Percentiles rank a stretch among this genome's conserved stretches.
These are phyloP conservation scores for Lepisosteus osseus DNA, from an alignment of 2,113 vertebrate species.

Conservation along the genomic window DNA sequence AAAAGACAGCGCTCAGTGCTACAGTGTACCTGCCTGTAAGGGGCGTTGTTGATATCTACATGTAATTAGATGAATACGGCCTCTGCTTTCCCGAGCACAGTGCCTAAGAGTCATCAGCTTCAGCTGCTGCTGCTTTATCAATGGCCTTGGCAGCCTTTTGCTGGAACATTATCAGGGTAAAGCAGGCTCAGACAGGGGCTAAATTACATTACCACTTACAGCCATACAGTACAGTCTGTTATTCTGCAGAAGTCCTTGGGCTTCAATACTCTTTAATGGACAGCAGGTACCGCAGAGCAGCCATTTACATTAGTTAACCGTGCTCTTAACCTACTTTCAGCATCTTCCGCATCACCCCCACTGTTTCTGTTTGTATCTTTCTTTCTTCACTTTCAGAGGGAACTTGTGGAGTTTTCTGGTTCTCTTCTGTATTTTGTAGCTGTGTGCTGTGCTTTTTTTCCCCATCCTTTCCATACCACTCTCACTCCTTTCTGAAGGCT, in stretches of 20 bases:
- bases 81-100: slow-evolving; percentile 35
- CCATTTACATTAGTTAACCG: slow-evolving; percentile 12
- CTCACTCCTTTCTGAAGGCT: no score
- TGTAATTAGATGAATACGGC: slow-evolving; percentile 55
- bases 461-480: neutral
- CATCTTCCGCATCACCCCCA: slow-evolving; percentile 20
- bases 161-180: slow-evolving; percentile 18
- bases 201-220: neutral
- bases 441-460: neutral
- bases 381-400: neutral
- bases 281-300: slow-evolving; percentile 17
- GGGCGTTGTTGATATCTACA: slow-evolving; percentile 20
- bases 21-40: no score
- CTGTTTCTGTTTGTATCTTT: slow-evolving; percentile 2
- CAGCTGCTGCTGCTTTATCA: no score
- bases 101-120: no score
- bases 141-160: neutral
- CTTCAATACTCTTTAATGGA: slow-evolving; percentile 16
- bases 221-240: slow-evolving; percentile 15
- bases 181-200: slow-evolving; percentile 6
- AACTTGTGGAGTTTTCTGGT: neutral
- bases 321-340: slow-evolving; percentile 19
- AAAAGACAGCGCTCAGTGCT: no score
- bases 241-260: slow-evolving; percentile 17
- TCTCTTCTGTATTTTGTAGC: slow-evolving; percentile 9